Conservation (phyloP, 2,113 vertebrate genomes). For the Neopipo cinnamomea region DNA sequence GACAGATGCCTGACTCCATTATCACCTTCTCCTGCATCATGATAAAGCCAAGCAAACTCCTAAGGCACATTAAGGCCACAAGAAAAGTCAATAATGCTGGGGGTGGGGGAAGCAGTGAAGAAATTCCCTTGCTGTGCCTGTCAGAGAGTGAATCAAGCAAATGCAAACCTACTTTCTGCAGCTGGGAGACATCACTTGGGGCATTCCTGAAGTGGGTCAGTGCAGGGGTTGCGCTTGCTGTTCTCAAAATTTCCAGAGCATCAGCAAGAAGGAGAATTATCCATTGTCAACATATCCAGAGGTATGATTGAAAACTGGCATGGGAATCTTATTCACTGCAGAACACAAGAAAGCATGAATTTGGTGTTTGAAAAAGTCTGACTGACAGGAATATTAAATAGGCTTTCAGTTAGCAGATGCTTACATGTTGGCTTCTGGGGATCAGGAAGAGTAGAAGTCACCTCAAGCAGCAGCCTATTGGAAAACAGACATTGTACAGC, state of each 20-base stretch:
- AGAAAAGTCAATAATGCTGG: neutral
- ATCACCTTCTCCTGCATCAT: neutral
- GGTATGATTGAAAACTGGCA: neutral
- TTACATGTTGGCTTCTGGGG: neutral
- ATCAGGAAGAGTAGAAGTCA: neutral
- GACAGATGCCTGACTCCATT: neutral
- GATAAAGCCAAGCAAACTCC: neutral
- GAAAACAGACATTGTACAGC: neutral
- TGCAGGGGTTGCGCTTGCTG: neutral
- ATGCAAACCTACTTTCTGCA: slow-evolving; percentile 5
- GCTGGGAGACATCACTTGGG: neutral
- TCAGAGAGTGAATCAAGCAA: neutral
- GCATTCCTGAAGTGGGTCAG: neutral
- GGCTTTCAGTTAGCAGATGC: neutral
- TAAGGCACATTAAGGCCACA: neutral
- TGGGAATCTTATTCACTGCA: neutral
- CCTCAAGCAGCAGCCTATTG: neutral
- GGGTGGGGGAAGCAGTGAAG: neutral
- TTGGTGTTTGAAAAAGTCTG: neutral
- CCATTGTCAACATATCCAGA: neutral
- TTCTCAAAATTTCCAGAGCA: neutral
- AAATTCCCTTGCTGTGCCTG: neutral
- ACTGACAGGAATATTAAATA: neutral
- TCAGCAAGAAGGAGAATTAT: neutral
- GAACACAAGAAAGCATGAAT: neutral